These are phyloP conservation scores for Gorsachius goisagi DNA, from an alignment of 2,113 vertebrate genomes.

Conservation along the genomic window DNA sequence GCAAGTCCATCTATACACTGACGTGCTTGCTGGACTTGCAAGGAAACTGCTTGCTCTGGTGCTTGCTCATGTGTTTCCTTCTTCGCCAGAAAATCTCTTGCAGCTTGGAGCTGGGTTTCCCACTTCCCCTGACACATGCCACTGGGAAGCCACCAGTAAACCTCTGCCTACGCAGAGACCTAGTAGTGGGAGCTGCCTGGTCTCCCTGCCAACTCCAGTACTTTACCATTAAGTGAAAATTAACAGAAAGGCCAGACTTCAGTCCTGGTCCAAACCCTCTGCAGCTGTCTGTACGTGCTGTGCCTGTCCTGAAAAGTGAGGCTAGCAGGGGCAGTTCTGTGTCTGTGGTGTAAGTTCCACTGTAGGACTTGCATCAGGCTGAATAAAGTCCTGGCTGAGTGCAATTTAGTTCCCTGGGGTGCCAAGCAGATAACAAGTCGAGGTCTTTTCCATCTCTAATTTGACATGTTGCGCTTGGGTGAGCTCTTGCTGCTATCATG, in stretches of 20 bases:
- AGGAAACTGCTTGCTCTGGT: neutral
- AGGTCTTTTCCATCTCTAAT: neutral
- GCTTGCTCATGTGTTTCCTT: neutral
- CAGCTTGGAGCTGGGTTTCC: neutral
- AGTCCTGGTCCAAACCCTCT: neutral
- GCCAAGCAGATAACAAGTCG: neutral
- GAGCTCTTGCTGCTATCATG: neutral
- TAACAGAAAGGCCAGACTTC: neutral
- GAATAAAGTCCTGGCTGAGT: neutral
- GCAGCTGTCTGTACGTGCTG: neutral
- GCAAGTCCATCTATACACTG: neutral
- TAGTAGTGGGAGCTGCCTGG: neutral
- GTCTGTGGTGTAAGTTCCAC: neutral
- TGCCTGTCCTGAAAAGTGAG: slow-evolving; percentile 45
- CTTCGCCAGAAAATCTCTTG: neutral
- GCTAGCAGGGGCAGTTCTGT: neutral
- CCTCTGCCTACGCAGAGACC: neutral
- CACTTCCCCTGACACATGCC: neutral
- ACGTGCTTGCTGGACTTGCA: neutral
- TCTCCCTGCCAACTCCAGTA: neutral
- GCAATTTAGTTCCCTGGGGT: neutral
- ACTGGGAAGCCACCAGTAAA: neutral
- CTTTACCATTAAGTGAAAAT: neutral
- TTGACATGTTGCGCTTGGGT: neutral
- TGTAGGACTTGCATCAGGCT: neutral